Base-by-base conservation (phyloP, 1,140 invertebrate species). In the Thaumatotibia leucotreta region DNA sequence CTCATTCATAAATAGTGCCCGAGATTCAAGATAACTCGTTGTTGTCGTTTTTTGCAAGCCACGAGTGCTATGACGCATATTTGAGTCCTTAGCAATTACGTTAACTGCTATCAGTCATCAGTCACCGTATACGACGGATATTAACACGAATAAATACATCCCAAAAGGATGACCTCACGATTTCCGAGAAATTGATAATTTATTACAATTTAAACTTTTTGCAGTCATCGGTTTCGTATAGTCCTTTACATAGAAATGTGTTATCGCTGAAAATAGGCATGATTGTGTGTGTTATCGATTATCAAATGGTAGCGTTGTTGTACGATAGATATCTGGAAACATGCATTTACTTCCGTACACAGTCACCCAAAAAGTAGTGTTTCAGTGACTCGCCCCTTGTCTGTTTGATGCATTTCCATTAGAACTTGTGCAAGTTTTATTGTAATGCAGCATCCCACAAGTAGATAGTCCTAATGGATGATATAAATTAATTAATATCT, bases 1-100 rank as follows among this genome's bases (percentile, higher is more conserved):
- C 61, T 33, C 31, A 33, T 63, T 62, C 52, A 58, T 10, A 58
- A 31, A 63, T 39, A 63, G 20, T 9, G 14, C 14, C 61, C 31
- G 14, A 33, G 31, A 33, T 39, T 31, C 17, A 31, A 35, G 14
- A 39, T 63, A 33, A 14, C 17, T 45, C 0, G 11, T 39, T 31
- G 14, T 33, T 63, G 9, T 23, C 11, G n/a, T 58, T 58, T 31
- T 35, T 61, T 63, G 8, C 39, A 45, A 20, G 23, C 10, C 31
- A n/a, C n/a, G n/a, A n/a, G n/a, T n/a, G n/a, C n/a, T n/a, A 63
- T 63, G 61, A 27, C 14, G 20, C 61, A 33, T 63, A n/a, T n/a
- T n/a, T 9, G 17, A 63, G 8, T 22, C 31, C 32, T 63, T 31
- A 39, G 39, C 31, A 11, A 63, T 23, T 39, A 23, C 31, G 9